Conservation (phyloP, 2,113 vertebrate genomes). For the Poeciliopsis prolifica region DNA sequence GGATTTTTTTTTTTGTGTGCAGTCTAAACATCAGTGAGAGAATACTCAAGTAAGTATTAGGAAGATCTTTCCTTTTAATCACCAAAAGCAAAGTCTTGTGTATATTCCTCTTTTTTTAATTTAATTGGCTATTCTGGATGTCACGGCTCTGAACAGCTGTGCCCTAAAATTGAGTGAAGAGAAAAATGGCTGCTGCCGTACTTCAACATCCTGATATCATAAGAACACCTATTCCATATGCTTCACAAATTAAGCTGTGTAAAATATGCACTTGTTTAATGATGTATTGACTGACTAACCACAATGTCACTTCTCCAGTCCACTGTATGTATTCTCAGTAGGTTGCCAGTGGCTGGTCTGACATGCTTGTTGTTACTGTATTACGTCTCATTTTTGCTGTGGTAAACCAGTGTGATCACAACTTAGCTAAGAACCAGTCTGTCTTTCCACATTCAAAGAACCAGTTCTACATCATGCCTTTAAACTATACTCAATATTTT, state of each 20-base stretch:
- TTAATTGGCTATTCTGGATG: conserved; percentile 43
- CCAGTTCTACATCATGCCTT: no score
- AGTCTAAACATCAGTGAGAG: neutral
- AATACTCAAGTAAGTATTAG: neutral
- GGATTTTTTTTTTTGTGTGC: neutral
- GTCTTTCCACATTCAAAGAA: no score
- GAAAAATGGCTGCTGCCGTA: neutral
- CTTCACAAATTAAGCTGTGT: no score
- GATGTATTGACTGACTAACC: no score
- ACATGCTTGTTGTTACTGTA: no score
- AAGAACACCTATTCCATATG: no score
- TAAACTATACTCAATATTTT: no score
- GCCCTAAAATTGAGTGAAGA: neutral
- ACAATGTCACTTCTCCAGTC: conserved; percentile 13
- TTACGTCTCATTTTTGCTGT: no score
- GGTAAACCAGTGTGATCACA: no score
- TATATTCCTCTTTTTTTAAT: neutral
- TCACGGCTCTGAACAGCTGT: neutral
- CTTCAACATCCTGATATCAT: neutral
- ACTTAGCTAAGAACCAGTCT: no score
- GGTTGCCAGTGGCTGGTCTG: neutral
- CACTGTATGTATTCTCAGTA: conserved; percentile 22
- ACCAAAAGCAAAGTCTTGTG: neutral
- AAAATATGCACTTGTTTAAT: no score
- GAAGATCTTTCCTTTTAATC: neutral